Base-by-base conservation (phyloP, 2,113 vertebrate genomes). In the Ailurus styani region DNA sequence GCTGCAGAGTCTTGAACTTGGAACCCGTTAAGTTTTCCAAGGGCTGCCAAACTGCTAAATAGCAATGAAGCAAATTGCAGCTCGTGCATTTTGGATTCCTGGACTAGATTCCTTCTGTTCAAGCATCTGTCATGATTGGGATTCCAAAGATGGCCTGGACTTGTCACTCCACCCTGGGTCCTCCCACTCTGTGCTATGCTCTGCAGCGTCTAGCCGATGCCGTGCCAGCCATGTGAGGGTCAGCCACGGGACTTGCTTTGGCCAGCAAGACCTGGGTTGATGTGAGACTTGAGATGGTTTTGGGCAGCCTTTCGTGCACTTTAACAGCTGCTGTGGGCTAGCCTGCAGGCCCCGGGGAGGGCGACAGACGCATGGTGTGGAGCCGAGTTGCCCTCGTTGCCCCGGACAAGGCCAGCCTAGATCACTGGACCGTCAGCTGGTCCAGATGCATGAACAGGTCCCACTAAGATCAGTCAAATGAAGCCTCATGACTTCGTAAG, bases 151-250 rank as follows among this genome's bases (percentile, higher is more conserved):
- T 6, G 62, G 84, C 20, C 87, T 78, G 14, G 1, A 0, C 10
- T 5, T 0, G 3, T 47, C 23, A 40, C 5, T 6, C 5, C 0
- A 7, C 34, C 37, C 34, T 2, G 40, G 2, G 14, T 60, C 42
- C 78, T 54, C 60, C 45, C 11, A 34, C 50, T 57, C 20, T 8
- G 79, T 14, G 7, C 66, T 1, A 0, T 31, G 14, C 52, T 70
- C 64, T 31, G 27, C 45, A 55, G 27, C 1, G 60, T 6, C 50
- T 5, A 31, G 12, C 6, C 17, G 17, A 23, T 1, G 4, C 31
- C 31, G 20, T 47, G 31, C 34, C 2, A 1, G 29, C 42, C 42
- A 31, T 1, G 0, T 78, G 15, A 55, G 82, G n/a, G 21, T 50
- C 34, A 17, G 45, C 5, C 34, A 72, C 0, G 14, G 11, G 75